A percentile compares a stretch with the other conserved stretches of the same genome.
These are phyloP conservation scores for Oscarella lobularis DNA, from an alignment of 37 sponge, comb jelly and placozoan genomes.

Conservation along the genomic window DNA sequence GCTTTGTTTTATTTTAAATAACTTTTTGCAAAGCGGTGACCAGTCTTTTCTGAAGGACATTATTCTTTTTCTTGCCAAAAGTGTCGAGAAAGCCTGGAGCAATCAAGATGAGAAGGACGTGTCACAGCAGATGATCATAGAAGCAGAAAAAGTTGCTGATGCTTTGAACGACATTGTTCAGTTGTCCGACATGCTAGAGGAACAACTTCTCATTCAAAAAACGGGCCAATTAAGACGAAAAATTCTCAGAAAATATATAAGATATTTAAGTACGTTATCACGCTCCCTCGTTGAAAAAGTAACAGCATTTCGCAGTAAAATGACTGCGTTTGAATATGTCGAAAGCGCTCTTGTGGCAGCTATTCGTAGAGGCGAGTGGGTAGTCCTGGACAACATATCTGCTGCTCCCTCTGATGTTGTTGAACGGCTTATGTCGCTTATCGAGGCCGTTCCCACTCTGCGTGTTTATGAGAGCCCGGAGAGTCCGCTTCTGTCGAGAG, in stretches of 20 bases:
- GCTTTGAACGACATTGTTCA: neutral
- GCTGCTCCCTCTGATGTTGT: slow-evolving; percentile 1
- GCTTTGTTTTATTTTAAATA: too few species aligned
- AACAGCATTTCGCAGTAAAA: neutral
- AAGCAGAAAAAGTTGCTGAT: neutral
- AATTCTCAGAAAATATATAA: neutral
- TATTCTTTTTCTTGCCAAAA: neutral
- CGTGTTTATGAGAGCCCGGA: neutral
- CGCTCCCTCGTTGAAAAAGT: neutral
- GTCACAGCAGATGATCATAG: neutral
- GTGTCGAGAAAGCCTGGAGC: neutral
- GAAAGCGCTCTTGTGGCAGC: neutral
- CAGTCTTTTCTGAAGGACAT: neutral
- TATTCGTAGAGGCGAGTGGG: neutral
- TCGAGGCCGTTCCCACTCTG: neutral
- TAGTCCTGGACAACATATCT: neutral
- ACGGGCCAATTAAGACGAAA: neutral
- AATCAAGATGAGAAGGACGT: neutral
- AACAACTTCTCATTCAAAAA: neutral
- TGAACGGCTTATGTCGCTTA: neutral
- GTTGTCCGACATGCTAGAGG: neutral
- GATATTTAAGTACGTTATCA: neutral
- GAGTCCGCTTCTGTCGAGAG: neutral
- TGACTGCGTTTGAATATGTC: neutral
- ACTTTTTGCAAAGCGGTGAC: neutral